Evolutionary conservation across 2,113 vertebrate genomes (phyloP), one percentile per base, ranked within the genome.

Genomic region (Protomyctophum bolini): DNA sequence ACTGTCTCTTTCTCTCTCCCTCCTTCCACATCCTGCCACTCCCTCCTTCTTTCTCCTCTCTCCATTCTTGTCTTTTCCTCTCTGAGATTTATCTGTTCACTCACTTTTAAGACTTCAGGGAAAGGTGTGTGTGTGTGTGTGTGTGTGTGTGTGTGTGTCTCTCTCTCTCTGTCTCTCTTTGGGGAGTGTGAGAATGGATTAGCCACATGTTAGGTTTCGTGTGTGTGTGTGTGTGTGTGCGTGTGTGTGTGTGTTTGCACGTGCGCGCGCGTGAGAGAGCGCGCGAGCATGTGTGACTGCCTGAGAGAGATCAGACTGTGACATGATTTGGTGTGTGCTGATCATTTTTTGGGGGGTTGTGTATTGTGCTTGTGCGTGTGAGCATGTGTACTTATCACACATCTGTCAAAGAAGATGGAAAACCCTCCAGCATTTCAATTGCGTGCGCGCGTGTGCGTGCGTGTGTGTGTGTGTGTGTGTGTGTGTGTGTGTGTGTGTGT

Each of bases 391-490:
- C 69, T 80, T 75, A 61, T 83, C 82, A 41, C 33, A 41, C 33
- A 84, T 86, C 81, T 82, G 74, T 48, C 33, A 79, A 83, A 77
- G 77, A 83, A 77, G 77, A 86, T 82, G 67, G 70, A 86, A 85
- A 75, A 81, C 79, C 86, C 83, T 79, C 28, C 70, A 84, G 86
- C 86, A 65, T 88, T 41, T 82, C 29, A 46, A 56, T 64, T 73
- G 66, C 4, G 50, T 58, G 79, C 76, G 88, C 79, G 77, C 15
- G 5, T 81, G 61, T 69, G 73, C 51, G 10, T 77, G 63, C 51
- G 64, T 62, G 68, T 60, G 66, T 72, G 70, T 74, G 63, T 61
- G 56, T 48, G 66, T 58, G 67, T 73, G 79, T 63, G 66, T 69
- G 65, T 58, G 70, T 49, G 66, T 50, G 66, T 58, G 70, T 55